A percentile compares a stretch with the other conserved stretches of the same genome.
Evolutionary conservation across 64 coral and sea anemone genomes (phyloP).

Genomic region (Pocillopora damicornis): DNA sequence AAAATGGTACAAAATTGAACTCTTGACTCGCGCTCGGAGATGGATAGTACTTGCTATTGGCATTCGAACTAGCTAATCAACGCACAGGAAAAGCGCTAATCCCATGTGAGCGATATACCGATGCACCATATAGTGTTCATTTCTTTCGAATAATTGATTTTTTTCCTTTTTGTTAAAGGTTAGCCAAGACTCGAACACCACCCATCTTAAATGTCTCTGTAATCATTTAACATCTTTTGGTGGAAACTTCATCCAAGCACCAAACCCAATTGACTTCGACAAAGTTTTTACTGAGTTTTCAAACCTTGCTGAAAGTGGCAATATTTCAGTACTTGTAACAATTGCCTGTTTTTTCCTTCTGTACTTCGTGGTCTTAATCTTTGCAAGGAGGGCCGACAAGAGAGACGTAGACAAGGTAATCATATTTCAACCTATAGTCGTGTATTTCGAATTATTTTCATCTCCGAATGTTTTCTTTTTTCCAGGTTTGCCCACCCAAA

Average conservation of each 20-base stretch:
- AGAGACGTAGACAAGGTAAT: slow-evolving; percentile 29
- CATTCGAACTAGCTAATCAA: too few relatives aligned
- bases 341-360: slow-evolving; percentile 18
- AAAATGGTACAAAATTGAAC: too few relatives aligned
- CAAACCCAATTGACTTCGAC: slow-evolving; percentile 34
- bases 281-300: slow-evolving; percentile 40
- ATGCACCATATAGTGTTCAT: not conserved
- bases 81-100: too few relatives aligned
- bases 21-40: too few relatives aligned
- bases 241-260: slow-evolving; percentile 36
- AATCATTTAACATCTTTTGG: slow-evolving; percentile 40
- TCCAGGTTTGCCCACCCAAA: not conserved
- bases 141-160: not conserved
- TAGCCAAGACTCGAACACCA: not conserved
- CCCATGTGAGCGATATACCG: too few relatives aligned
- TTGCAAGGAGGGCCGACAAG: slow-evolving; percentile 43
- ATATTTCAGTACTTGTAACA: slow-evolving; percentile 33
- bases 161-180: not conserved
- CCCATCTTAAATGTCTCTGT: slow-evolving; percentile 16
- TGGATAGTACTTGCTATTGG: too few relatives aligned
- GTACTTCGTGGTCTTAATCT: slow-evolving; percentile 19
- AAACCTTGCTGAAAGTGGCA: slow-evolving; percentile 20
- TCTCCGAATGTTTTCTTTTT: not conserved
- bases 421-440: not conserved
- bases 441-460: too few relatives aligned